Conservation (phyloP, 2,113 vertebrate genomes). For the Oryzias curvinotus region DNA sequence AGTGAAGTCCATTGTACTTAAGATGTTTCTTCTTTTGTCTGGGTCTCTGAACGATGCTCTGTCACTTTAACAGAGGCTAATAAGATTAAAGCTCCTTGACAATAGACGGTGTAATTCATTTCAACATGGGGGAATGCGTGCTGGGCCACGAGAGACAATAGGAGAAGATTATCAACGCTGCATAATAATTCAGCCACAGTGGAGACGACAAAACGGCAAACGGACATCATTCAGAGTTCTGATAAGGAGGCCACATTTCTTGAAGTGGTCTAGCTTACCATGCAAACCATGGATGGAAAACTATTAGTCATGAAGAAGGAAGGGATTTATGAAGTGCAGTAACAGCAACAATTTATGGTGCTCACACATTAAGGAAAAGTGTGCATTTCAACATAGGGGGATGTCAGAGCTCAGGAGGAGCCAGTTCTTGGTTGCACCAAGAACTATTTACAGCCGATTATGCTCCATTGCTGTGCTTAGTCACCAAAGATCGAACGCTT, state of each 20-base stretch:
- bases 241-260: constrained; percentile 24
- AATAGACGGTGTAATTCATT: constrained; percentile 77
- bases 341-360: constrained; percentile 48
- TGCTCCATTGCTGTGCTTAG: constrained; percentile 63
- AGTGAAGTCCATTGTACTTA: constrained; percentile 77
- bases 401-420: constrained; percentile 38
- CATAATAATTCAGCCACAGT: constrained; percentile 60
- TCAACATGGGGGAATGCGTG: constrained; percentile 70
- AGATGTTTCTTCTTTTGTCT: constrained; percentile 79
- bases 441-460: constrained; percentile 58
- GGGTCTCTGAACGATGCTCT: constrained; percentile 73
- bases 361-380: constrained; percentile 44
- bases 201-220: constrained; percentile 41
- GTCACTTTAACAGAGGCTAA: constrained; percentile 76
- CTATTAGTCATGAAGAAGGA: constrained; percentile 50
- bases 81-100: constrained; percentile 80
- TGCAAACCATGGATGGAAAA: constrained; percentile 33
- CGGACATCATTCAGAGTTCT: constrained; percentile 22
- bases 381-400: constrained; percentile 34
- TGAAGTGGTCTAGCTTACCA: constrained; percentile 24
- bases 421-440: constrained; percentile 46
- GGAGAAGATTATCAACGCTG: constrained; percentile 56
- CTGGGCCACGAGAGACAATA: constrained; percentile 47
- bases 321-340: constrained; percentile 66
- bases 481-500: constrained; percentile 60